Percentiles rank a stretch among this genome's conserved stretches.
Evolutionary conservation across 2,888 invertebrate genomes (phyloP).

Genomic region (Plemyria rubiginata): DNA sequence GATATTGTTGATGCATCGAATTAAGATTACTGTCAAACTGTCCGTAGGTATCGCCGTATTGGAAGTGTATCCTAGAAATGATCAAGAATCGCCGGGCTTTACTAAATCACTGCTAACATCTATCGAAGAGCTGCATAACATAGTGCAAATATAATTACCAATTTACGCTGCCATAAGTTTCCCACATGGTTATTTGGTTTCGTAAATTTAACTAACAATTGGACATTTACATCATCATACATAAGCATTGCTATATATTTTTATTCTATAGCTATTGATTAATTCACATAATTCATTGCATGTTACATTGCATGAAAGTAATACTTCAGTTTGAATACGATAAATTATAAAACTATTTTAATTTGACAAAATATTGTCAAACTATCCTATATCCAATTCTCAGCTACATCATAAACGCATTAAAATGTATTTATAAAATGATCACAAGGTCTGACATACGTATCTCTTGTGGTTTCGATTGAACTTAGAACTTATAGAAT

Average conservation of each 20-base stretch:
- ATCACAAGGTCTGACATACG: no score
- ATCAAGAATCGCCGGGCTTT: not conserved
- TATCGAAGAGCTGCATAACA: slow-evolving; percentile 18
- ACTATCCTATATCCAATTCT: slow-evolving; percentile 15
- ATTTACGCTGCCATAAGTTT: slow-evolving; percentile 17
- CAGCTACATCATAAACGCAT: slow-evolving; percentile 5
- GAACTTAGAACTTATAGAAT: no score
- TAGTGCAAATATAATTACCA: not conserved
- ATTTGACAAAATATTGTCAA: slow-evolving; percentile 34
- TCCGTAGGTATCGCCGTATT: no score
- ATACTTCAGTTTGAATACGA: slow-evolving; percentile 77
- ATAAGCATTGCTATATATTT: slow-evolving; percentile 35
- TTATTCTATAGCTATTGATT: slow-evolving; percentile 35
- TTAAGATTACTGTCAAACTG: no score
- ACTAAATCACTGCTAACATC: slow-evolving; percentile 5
- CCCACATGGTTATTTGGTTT: slow-evolving; percentile 22
- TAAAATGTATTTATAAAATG: no score
- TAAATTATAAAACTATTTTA: slow-evolving; percentile 32
- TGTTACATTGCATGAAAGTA: slow-evolving; percentile 61
- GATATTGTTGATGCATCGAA: no score
- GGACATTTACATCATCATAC: slow-evolving; percentile 50
- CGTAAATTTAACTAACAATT: slow-evolving; percentile 29
- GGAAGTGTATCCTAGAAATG: no score
- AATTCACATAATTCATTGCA: slow-evolving; percentile 55
- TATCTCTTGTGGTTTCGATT: no score